These are phyloP conservation scores for Melanaphis sacchari DNA, from an alignment of 1,140 invertebrate species.

Conservation along the genomic window DNA sequence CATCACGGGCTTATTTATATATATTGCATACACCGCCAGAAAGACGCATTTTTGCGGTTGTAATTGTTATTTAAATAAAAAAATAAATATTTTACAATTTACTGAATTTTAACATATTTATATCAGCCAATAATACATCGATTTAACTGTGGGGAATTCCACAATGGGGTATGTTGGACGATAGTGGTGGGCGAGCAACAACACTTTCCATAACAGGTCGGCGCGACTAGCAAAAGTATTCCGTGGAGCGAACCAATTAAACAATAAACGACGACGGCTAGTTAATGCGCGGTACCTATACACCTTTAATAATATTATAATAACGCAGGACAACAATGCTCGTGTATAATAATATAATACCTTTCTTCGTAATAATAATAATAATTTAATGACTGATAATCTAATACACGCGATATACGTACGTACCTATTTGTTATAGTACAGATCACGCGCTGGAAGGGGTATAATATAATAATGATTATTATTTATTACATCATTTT, in stretches of 20 bases:
- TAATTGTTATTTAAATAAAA: neutral
- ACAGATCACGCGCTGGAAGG: slow-evolving; percentile 19
- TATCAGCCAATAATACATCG: too few species aligned
- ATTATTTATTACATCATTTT: neutral
- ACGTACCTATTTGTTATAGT: neutral
- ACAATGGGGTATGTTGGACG: slow-evolving; percentile 8
- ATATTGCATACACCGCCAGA: neutral
- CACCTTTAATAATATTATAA: neutral
- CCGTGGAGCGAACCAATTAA: slow-evolving; percentile 36
- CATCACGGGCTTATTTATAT: neutral
- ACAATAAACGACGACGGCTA: slow-evolving; percentile 50
- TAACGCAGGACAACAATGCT: neutral
- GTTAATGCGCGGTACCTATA: neutral
- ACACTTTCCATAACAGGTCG: neutral
- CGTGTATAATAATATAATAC: neutral
- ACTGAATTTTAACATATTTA: neutral
- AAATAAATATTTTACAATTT: neutral
- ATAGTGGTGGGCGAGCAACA: neutral
- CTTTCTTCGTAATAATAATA: slow-evolving; percentile 17
- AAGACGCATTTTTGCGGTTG: neutral
- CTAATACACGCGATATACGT: neutral
- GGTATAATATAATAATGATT: slow-evolving; percentile 44
- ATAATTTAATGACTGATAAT: slow-evolving; percentile 26
- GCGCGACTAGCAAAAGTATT: neutral
- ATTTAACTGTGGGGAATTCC: neutral